Evolutionary conservation across 1,140 invertebrate species (phyloP).

Genomic region (Lutraria rhynchaena): DNA sequence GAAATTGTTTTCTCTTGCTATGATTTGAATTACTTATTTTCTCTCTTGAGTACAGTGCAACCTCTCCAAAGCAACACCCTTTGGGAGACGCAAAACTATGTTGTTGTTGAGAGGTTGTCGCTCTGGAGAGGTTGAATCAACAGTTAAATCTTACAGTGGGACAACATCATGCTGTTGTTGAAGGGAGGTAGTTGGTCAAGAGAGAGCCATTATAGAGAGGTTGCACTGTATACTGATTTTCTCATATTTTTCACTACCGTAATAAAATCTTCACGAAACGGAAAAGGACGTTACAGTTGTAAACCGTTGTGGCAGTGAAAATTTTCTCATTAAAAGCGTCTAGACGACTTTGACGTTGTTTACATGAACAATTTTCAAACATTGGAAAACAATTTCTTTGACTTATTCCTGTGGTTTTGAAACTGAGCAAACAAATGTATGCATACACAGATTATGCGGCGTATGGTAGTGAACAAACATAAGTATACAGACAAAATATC

Average conservation of each 20-base stretch:
- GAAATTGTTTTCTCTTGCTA: neutral
- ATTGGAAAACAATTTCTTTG: neutral
- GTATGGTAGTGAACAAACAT: neutral
- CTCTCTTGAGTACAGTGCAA: neutral
- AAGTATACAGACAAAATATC: neutral
- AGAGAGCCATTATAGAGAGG: no score
- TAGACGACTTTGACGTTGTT: neutral
- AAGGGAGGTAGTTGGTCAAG: no score
- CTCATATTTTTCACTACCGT: neutral
- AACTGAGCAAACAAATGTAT: neutral
- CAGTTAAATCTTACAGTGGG: no score
- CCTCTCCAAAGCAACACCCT: no score
- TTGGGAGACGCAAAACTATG: no score
- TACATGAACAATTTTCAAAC: neutral
- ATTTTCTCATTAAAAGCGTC: neutral
- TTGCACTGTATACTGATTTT: neutral
- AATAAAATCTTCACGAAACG: neutral
- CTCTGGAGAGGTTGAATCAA: no score
- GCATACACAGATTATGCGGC: neutral
- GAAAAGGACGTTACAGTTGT: slow-evolving; percentile 1
- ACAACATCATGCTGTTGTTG: no score
- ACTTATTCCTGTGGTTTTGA: no score
- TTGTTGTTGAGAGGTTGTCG: neutral
- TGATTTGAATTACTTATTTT: neutral
- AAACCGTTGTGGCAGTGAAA: neutral